A percentile compares a stretch with the other conserved stretches of the same genome.
These are phyloP conservation scores for Strongylocentrotus purpuratus DNA, from an alignment of 35 echinoderm and acorn worm species.

Conservation along the genomic window DNA sequence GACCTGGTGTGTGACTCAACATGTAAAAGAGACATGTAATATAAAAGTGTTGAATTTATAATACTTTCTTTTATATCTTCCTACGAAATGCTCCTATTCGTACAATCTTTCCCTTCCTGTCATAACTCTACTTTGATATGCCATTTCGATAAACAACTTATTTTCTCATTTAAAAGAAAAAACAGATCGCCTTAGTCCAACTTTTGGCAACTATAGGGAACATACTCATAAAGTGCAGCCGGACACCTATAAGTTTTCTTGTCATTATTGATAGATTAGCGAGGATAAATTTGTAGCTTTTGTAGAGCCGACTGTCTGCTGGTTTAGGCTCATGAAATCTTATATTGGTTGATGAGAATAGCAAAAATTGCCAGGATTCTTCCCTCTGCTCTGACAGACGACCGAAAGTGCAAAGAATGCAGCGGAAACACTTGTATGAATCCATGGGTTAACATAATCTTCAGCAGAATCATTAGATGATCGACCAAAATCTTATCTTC, in stretches of 20 bases:
- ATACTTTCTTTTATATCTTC: too few species aligned
- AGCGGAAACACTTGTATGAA: conserved; percentile 34
- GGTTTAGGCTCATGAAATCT: conserved; percentile 20
- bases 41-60: too few species aligned
- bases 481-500: background rate
- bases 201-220: background rate
- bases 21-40: background rate
- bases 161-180: background rate
- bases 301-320: background rate
- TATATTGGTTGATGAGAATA: conserved; percentile 16
- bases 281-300: conserved; percentile 28
- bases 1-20: background rate
- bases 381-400: background rate
- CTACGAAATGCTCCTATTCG: too few species aligned
- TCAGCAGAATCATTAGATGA: background rate
- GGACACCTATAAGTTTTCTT: background rate
- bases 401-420: background rate
- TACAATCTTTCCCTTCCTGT: background rate
- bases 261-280: conserved; percentile 9
- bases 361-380: background rate
- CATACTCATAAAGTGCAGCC: background rate
- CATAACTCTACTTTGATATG: background rate
- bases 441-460: background rate
- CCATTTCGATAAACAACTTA: background rate
- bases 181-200: too few species aligned